Percentiles rank a stretch among this genome's conserved stretches.
Evolutionary conservation across 2,888 invertebrate genomes (phyloP).

Genomic region (Heteropelma amictum): DNA sequence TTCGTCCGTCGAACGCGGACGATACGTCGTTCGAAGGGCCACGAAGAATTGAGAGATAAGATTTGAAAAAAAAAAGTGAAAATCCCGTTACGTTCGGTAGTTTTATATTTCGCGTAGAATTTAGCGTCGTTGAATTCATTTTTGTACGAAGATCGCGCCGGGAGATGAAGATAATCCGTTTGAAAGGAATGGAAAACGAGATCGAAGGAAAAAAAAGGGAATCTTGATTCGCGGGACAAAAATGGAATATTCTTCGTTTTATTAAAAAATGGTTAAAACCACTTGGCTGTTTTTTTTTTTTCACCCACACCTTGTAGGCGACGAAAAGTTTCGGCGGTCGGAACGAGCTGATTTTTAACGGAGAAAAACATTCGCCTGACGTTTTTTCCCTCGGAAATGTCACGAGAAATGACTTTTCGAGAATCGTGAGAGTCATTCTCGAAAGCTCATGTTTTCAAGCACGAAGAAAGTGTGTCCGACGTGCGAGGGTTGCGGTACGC

Average conservation of each 20-base stretch:
- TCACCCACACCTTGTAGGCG: too few species aligned
- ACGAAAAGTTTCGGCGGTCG: too few species aligned
- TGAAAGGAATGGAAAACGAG: not conserved
- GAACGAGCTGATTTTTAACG: not conserved
- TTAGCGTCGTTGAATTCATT: slow-evolving; percentile 40
- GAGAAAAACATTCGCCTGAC: not conserved
- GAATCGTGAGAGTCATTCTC: not conserved
- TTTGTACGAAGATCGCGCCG: slow-evolving; percentile 11
- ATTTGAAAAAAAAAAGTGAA: not conserved
- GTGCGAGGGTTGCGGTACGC: slow-evolving; percentile 38
- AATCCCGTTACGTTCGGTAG: slow-evolving; percentile 37
- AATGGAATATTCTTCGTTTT: not conserved
- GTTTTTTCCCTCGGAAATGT: not conserved
- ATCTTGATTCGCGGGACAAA: too few species aligned
- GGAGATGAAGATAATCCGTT: not conserved
- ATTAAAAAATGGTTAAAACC: not conserved
- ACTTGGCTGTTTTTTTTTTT: not conserved
- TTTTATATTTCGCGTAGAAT: slow-evolving; percentile 35
- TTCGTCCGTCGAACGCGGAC: slow-evolving; percentile 1
- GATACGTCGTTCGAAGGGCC: not conserved
- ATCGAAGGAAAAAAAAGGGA: not conserved
- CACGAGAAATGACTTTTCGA: not conserved
- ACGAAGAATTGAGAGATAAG: slow-evolving; percentile 21
- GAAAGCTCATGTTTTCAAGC: slow-evolving; percentile 11
- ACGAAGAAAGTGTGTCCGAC: slow-evolving; percentile 32